Evolutionary conservation across 2,113 vertebrate genomes (phyloP).

Genomic region (Sturnus vulgaris): DNA sequence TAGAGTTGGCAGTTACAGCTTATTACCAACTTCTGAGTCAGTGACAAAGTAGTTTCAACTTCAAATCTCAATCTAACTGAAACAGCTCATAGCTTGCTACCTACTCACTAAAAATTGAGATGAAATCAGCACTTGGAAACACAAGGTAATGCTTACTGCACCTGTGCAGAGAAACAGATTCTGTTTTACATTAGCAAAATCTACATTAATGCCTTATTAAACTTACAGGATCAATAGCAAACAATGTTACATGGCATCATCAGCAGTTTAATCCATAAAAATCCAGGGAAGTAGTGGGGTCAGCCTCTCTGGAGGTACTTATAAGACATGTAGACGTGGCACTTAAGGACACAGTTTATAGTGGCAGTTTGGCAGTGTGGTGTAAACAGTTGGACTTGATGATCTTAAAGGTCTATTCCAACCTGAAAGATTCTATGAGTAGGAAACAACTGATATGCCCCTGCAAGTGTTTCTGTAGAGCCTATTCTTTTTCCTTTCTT

Average conservation of each 20-base stretch:
- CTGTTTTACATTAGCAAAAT: neutral
- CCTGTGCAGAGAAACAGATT: neutral
- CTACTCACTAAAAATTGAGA: neutral
- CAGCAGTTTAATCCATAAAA: neutral
- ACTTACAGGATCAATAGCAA: neutral
- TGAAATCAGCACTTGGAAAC: neutral
- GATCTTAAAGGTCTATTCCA: neutral
- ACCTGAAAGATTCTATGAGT: neutral
- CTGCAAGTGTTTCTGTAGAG: neutral
- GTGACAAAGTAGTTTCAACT: neutral
- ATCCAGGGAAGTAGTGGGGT: neutral
- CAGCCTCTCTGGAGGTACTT: neutral
- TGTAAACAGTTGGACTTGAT: rapidly evolving
- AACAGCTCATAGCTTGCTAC: neutral
- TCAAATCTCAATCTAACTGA: neutral
- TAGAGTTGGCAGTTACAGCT: neutral
- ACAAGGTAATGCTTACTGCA: neutral
- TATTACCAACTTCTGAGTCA: neutral
- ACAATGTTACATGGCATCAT: neutral
- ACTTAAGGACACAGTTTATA: neutral
- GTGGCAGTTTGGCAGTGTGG: neutral
- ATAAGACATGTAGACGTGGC: neutral
- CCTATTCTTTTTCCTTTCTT: neutral
- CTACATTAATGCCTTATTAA: neutral
- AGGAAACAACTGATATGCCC: neutral